A percentile compares a stretch with the other conserved stretches of the same genome.
Conservation (phyloP, 2,113 vertebrate species). For the Myocastor coypus region DNA sequence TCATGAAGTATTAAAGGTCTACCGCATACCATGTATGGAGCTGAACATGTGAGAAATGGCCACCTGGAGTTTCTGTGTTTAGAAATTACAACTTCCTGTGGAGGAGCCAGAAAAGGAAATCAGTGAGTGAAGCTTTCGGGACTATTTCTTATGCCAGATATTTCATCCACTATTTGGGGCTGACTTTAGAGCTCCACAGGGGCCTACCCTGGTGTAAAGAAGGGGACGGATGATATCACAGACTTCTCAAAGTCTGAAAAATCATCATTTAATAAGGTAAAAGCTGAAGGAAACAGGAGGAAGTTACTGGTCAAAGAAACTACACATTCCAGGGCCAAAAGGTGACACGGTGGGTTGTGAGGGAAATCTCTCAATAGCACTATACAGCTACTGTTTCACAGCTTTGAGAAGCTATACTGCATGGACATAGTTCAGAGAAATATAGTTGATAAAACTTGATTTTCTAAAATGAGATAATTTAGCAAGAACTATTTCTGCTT, state of each 20-base stretch:
- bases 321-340: not conserved
- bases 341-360: not conserved
- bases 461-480: not conserved
- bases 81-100: not conserved
- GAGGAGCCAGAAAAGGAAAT: not conserved
- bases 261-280: not conserved
- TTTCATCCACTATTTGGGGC: not conserved
- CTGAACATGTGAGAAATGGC: not conserved
- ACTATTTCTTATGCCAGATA: not conserved
- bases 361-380: too few species aligned
- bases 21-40: accelerated
- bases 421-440: not conserved
- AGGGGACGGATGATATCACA: not conserved
- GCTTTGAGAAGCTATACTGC: not conserved
- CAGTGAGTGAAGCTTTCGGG: not conserved
- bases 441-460: not conserved
- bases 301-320: not conserved
- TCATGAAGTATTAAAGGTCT: not conserved
- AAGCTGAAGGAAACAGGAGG: not conserved
- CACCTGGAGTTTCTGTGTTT: not conserved
- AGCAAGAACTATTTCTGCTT: not conserved
- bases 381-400: accelerated
- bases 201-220: not conserved
- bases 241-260: not conserved
- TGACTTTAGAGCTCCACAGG: not conserved